phyloP scores from a whole-genome alignment of 2,888 invertebrate genomes.

The Platerodrilus igneus region DNA sequence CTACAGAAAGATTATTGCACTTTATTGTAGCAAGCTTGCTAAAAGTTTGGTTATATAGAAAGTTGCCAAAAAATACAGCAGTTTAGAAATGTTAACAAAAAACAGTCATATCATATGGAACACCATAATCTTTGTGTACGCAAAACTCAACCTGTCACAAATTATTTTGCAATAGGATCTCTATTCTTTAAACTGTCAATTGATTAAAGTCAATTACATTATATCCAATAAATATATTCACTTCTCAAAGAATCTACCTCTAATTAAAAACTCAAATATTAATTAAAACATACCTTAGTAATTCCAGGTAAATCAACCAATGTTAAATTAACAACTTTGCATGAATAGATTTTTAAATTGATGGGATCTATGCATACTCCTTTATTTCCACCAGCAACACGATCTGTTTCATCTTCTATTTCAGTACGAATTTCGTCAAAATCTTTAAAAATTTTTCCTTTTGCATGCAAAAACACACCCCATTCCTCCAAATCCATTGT shows the following conservation, averaged over 20 bases:
- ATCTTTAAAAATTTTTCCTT: slow-evolving; percentile 80
- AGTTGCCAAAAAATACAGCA: too few relatives aligned
- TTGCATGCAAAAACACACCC: slow-evolving; percentile 93
- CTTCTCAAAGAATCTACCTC: neutral
- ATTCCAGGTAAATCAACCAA: slow-evolving; percentile 97
- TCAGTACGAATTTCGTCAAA: slow-evolving; percentile 89
- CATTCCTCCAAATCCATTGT: slow-evolving; percentile 86
- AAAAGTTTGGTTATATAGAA: too few relatives aligned
- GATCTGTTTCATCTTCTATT: slow-evolving; percentile 91
- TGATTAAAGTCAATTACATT: neutral
- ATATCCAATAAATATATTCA: neutral
- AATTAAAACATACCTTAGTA: slow-evolving; percentile 67
- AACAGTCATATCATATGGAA: too few relatives aligned
- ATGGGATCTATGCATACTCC: slow-evolving; percentile 95
- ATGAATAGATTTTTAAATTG: slow-evolving; percentile 92
- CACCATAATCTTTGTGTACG: too few relatives aligned
- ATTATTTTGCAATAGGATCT: too few relatives aligned
- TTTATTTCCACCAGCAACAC: slow-evolving; percentile 93
- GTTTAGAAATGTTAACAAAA: too few relatives aligned
- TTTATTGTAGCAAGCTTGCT: too few relatives aligned
- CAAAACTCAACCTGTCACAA: too few relatives aligned
- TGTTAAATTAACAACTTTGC: slow-evolving; percentile 91
- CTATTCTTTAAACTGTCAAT: neutral
- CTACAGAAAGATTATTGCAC: too few relatives aligned
- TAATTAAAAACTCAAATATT: slow-evolving; percentile 2